Conservation (phyloP, 1,140 invertebrate species). For the Sitodiplosis mosellana region DNA sequence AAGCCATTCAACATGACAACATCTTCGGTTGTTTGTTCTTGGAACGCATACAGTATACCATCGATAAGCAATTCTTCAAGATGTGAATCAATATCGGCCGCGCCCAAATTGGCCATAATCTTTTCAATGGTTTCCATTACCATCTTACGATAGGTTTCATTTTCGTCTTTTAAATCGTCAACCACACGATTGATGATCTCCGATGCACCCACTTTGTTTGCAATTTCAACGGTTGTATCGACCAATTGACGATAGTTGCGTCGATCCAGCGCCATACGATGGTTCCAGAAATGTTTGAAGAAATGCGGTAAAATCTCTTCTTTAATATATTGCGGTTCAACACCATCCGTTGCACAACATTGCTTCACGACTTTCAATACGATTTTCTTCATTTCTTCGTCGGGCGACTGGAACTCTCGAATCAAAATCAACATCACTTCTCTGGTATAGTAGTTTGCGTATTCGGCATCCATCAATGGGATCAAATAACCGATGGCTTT, state of each 20-base stretch:
- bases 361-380: slow-evolving; percentile 99
- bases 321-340: slow-evolving; percentile 97
- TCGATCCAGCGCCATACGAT: slow-evolving; percentile 95
- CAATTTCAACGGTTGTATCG: slow-evolving; percentile 99
- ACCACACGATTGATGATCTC: slow-evolving; percentile 98
- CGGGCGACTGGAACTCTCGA: slow-evolving; percentile 97
- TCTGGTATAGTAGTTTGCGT: slow-evolving; percentile 97
- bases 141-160: slow-evolving; percentile 99
- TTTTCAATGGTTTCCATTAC: slow-evolving; percentile 99
- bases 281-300: slow-evolving; percentile 99
- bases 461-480: slow-evolving; percentile 98
- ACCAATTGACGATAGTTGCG: slow-evolving; percentile 96
- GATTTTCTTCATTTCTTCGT: slow-evolving; percentile 99
- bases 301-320: slow-evolving; percentile 98
- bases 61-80: slow-evolving; percentile 98
- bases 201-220: slow-evolving; percentile 96
- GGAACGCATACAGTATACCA: slow-evolving; percentile 97
- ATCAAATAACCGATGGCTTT: slow-evolving; percentile 99
- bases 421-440: slow-evolving; percentile 99
- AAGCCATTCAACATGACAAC: slow-evolving; percentile 99
- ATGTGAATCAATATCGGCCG: slow-evolving; percentile 92
- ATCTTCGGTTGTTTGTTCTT: slow-evolving; percentile 99
- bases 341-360: slow-evolving; percentile 99
- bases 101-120: slow-evolving; percentile 92
- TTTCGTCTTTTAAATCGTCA: slow-evolving; percentile 98